Conservation (phyloP, 2,797 vertebrate species). For the Arvicola amphibius region DNA sequence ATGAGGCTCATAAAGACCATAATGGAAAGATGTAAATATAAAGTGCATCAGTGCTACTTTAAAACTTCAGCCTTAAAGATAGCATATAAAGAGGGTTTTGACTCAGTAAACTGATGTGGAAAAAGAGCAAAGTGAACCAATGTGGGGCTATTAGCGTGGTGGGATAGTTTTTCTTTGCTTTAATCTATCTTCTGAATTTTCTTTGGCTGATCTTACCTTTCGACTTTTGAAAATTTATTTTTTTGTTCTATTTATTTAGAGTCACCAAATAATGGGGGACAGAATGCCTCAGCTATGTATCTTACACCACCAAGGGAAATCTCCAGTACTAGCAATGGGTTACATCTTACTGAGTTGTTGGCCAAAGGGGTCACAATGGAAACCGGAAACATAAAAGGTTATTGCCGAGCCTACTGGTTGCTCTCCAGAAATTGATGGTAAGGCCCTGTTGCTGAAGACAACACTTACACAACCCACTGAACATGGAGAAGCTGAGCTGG, state of each 20-base stretch:
- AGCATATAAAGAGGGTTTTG: background rate
- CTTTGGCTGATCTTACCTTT: slow-evolving; percentile 5
- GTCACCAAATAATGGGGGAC: background rate
- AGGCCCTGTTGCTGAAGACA: background rate
- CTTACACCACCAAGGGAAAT: background rate
- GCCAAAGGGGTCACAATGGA: background rate
- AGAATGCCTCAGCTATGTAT: background rate
- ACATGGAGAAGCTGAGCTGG: background rate
- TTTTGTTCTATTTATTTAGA: background rate
- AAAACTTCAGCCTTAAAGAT: slow-evolving; percentile 7
- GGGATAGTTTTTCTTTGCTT: background rate
- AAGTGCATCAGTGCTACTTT: background rate
- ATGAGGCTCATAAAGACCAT: background rate
- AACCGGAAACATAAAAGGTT: background rate
- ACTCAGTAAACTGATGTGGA: background rate
- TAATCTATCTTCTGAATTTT: slow-evolving; percentile 9
- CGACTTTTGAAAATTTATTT: background rate
- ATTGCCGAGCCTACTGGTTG: background rate
- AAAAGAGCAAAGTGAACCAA: slow-evolving; percentile 21
- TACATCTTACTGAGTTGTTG: background rate
- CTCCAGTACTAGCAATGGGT: background rate
- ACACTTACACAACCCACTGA: background rate
- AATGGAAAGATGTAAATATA: slow-evolving; percentile 10
- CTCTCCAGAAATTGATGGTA: background rate
- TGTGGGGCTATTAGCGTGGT: background rate